Conservation (phyloP, 2,113 vertebrate genomes). For the Pristiophorus japonicus region DNA sequence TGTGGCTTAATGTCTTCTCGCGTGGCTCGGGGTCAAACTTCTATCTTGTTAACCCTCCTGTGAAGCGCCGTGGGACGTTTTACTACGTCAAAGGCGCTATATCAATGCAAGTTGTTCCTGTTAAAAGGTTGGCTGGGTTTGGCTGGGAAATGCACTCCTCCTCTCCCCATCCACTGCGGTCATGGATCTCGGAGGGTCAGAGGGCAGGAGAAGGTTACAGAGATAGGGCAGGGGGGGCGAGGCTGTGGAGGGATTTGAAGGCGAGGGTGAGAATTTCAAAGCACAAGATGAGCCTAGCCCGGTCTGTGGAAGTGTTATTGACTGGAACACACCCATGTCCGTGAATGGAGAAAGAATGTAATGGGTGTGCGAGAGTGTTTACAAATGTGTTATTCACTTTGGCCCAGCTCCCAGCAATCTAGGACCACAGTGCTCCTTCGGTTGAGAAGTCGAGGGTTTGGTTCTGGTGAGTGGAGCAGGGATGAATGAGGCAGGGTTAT, state of each 20-base stretch:
- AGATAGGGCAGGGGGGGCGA: background rate
- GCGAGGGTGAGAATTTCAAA: background rate
- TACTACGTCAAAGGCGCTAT: too few species aligned
- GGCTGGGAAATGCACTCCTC: too few species aligned
- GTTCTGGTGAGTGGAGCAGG: background rate
- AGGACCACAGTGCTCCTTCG: background rate
- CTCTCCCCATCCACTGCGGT: too few species aligned
- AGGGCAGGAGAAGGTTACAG: too few species aligned
- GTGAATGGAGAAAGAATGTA: background rate
- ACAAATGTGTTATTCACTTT: background rate
- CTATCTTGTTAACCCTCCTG: too few species aligned
- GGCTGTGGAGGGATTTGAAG: background rate
- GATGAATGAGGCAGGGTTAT: constrained; percentile 2
- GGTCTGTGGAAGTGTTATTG: background rate
- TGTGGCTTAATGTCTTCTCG: too few species aligned
- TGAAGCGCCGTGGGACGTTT: too few species aligned
- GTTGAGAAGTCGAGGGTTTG: background rate
- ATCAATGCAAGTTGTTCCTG: too few species aligned
- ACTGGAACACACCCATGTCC: background rate
- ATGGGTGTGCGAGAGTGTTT: background rate
- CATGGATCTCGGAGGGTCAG: too few species aligned
- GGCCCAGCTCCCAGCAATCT: background rate
- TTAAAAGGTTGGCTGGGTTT: too few species aligned
- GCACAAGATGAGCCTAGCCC: too few species aligned
- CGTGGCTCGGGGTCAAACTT: too few species aligned